A percentile compares a stretch with the other conserved stretches of the same genome.
phyloP scores from a whole-genome alignment of 92 coral and sea anemone species.

The Palythoa caribaeorum region DNA sequence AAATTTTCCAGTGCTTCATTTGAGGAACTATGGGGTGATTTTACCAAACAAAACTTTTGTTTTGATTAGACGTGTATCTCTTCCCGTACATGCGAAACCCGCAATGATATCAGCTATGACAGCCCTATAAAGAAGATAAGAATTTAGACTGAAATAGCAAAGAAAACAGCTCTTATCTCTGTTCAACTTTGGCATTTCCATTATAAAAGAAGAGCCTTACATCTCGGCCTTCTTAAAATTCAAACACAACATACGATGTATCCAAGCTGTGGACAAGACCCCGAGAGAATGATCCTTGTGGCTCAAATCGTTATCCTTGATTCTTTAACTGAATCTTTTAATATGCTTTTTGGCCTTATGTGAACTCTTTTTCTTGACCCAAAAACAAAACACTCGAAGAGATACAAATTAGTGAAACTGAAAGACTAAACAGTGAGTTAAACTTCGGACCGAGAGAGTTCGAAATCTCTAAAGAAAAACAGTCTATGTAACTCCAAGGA shows the following conservation, averaged over 20 bases:
- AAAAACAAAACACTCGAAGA: not conserved
- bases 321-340: not conserved
- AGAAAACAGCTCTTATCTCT: slow-evolving; percentile 43
- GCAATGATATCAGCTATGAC: slow-evolving; percentile 23
- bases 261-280: not conserved
- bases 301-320: not conserved
- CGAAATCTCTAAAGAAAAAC: not conserved
- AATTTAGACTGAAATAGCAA: slow-evolving; percentile 35
- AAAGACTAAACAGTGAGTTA: slow-evolving; percentile 12
- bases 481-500: not conserved
- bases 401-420: not conserved
- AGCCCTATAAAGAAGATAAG: slow-evolving; percentile 31
- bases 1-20: not conserved
- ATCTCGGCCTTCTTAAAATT: not conserved
- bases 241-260: not conserved
- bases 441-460: not conserved
- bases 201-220: not conserved
- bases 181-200: slow-evolving; percentile 29
- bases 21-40: not conserved
- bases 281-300: not conserved
- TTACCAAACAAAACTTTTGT: slow-evolving; percentile 22
- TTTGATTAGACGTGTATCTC: slow-evolving; percentile 15
- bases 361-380: not conserved
- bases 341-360: not conserved
- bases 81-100: not conserved